phyloP scores from a whole-genome alignment of 1,140 invertebrate species.

The Piezodorus guildinii region DNA sequence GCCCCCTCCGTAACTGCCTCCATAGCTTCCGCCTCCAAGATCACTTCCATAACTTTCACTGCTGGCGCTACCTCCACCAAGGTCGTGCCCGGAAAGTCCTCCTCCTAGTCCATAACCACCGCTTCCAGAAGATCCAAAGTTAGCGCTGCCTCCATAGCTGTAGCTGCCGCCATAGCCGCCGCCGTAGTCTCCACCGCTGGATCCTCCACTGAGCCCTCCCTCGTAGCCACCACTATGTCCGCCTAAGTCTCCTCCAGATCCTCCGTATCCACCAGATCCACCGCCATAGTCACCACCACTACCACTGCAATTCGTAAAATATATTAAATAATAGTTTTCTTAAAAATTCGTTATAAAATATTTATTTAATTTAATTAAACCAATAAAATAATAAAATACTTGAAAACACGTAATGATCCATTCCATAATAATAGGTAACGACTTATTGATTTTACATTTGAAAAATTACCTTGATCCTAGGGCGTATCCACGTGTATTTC shows the following conservation, averaged over 20 bases:
- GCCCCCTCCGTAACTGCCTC: constrained; percentile 5
- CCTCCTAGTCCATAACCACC: background rate
- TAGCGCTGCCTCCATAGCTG: background rate
- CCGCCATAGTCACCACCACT: constrained; percentile 12
- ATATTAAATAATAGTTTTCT: background rate
- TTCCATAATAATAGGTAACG: background rate
- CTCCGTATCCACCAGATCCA: background rate
- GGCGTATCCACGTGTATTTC: background rate
- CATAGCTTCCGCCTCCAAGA: background rate
- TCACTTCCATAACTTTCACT: background rate
- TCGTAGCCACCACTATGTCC: background rate
- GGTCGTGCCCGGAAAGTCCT: background rate
- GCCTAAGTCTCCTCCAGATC: background rate
- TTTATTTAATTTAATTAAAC: background rate
- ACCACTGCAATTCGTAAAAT: background rate
- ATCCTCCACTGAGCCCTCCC: background rate
- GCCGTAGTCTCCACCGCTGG: background rate
- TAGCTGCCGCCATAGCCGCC: background rate
- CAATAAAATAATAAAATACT: background rate
- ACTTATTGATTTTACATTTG: background rate
- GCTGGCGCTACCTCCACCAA: background rate
- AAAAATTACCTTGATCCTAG: constrained; percentile 1
- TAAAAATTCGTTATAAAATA: background rate
- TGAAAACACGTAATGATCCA: background rate
- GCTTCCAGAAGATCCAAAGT: background rate